Evolutionary conservation across 2,113 vertebrate species (phyloP).

Genomic region (Phaethon lepturus): DNA sequence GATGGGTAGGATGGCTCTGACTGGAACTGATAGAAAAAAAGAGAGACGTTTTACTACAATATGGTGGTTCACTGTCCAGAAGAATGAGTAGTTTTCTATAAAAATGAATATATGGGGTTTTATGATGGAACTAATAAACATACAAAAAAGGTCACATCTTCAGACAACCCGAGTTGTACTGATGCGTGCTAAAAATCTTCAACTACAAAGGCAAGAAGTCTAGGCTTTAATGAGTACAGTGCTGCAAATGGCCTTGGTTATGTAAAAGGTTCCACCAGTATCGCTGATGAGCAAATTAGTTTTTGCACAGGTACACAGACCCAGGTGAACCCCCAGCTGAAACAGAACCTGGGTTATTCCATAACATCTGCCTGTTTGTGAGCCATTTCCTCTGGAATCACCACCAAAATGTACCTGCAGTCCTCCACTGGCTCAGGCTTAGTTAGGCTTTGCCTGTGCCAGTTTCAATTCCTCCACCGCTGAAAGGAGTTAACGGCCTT

Average conservation of each 20-base stretch:
- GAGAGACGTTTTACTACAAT: neutral
- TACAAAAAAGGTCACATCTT: neutral
- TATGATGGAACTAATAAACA: neutral
- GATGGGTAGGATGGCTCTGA: neutral
- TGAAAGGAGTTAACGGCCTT: neutral
- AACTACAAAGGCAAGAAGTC: neutral
- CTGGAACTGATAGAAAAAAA: neutral
- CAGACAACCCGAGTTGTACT: neutral
- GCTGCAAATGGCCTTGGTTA: neutral
- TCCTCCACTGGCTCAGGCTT: neutral
- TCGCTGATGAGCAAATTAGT: neutral
- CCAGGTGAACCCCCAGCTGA: neutral
- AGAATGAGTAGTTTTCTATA: neutral
- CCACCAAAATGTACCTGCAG: neutral
- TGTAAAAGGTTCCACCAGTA: neutral
- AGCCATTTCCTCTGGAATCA: neutral
- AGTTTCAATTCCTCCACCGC: neutral
- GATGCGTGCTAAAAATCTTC: neutral
- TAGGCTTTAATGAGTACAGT: neutral
- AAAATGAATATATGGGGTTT: neutral
- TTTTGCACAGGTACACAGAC: neutral
- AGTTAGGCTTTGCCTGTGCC: neutral
- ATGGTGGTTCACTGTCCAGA: neutral
- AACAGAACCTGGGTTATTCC: neutral
- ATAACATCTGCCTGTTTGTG: fast-evolving